Evolutionary conservation across 2,113 vertebrate species (phyloP).

Genomic region (Muntiacus muntjak): DNA sequence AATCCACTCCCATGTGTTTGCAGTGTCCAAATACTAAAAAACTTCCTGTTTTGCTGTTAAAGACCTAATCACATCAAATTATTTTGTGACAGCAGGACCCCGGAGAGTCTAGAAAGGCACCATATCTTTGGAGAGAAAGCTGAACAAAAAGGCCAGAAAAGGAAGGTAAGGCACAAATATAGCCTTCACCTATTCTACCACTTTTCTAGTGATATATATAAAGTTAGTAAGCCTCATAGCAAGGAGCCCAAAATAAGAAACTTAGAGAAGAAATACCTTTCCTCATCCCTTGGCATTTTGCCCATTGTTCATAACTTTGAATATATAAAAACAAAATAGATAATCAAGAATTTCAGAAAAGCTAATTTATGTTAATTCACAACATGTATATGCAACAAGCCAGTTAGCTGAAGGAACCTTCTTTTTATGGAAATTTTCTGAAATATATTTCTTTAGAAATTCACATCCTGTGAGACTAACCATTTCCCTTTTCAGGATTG

Average conservation of each 20-base stretch:
- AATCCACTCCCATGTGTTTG: not conserved
- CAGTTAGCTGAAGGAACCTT: not conserved
- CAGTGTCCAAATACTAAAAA: not conserved
- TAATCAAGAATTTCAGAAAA: not conserved
- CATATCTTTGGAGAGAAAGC: not conserved
- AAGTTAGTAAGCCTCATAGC: not conserved
- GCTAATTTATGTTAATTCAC: not conserved
- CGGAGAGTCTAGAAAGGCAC: not conserved
- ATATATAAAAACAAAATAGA: not conserved
- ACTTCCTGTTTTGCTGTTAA: not conserved
- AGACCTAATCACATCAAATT: not conserved
- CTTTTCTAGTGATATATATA: not conserved
- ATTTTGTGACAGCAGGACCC: not conserved
- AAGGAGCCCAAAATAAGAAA: not conserved
- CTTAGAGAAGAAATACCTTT: not conserved
- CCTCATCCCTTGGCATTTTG: not conserved
- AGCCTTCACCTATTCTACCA: not conserved
- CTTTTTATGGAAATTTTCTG: not conserved
- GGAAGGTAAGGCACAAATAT: not conserved
- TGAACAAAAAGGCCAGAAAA: not conserved
- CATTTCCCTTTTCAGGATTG: not conserved
- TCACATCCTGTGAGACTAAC: not conserved
- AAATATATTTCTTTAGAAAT: conserved; percentile 14
- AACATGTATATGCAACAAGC: not conserved
- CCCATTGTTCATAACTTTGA: not conserved